Percentiles rank a stretch among this genome's conserved stretches.
Evolutionary conservation across 2,113 vertebrate genomes (phyloP).

Genomic region (Pseudorhombus dupliciocellatus): DNA sequence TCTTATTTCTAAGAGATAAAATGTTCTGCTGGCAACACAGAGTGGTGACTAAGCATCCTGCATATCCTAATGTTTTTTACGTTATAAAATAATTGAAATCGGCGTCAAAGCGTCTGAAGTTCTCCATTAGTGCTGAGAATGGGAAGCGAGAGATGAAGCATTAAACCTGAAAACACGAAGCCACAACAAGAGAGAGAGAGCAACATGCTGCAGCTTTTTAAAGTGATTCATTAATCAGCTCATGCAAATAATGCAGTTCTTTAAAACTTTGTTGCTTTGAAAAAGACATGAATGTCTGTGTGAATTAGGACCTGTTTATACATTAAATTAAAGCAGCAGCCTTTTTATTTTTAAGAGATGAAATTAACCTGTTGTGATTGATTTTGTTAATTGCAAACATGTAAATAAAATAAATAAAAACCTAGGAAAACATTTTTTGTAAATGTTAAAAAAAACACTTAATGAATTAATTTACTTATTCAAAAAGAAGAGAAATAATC

Average conservation of each 20-base stretch:
- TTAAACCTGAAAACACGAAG: constrained; percentile 12
- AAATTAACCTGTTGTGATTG: too few species aligned
- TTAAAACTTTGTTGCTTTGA: too few species aligned
- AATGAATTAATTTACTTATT: too few species aligned
- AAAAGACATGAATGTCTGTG: too few species aligned
- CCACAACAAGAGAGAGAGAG: background rate
- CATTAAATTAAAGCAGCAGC: too few species aligned
- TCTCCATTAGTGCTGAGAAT: constrained; percentile 45
- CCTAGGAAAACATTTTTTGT: too few species aligned
- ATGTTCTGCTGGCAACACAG: background rate
- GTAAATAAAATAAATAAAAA: too few species aligned
- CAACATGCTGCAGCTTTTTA: background rate
- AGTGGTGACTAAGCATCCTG: background rate
- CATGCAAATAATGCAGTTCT: background rate
- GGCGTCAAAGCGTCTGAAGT: constrained; percentile 14
- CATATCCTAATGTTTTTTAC: constrained; percentile 2
- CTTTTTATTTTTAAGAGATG: too few species aligned
- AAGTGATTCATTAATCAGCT: background rate
- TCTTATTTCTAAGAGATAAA: constrained; percentile 21
- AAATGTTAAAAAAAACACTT: too few species aligned
- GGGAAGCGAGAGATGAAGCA: constrained; percentile 10
- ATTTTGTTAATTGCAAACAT: too few species aligned
- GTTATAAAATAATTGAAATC: constrained; percentile 17
- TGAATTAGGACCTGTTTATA: too few species aligned
- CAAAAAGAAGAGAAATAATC: too few species aligned